These are phyloP conservation scores for Morone saxatilis DNA, from an alignment of 2,113 vertebrate species.

Conservation along the genomic window DNA sequence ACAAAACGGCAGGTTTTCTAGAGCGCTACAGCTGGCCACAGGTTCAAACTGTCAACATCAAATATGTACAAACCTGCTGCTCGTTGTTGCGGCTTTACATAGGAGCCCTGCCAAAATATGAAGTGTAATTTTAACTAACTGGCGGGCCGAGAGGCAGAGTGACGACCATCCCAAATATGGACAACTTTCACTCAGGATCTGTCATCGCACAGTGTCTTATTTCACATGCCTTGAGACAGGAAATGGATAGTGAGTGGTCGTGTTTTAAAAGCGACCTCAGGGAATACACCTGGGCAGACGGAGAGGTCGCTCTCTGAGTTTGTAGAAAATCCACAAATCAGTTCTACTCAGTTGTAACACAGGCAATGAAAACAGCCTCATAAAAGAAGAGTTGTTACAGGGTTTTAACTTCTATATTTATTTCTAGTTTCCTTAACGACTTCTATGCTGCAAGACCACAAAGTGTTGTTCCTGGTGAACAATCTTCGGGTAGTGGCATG, in stretches of 20 bases:
- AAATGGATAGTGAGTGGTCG: slow-evolving; percentile 27
- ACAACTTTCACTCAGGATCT: slow-evolving; percentile 22
- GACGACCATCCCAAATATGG: slow-evolving; percentile 15
- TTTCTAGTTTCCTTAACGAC: background rate
- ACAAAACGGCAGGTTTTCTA: slow-evolving; percentile 64
- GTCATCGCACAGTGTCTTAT: slow-evolving; percentile 34
- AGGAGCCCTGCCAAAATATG: slow-evolving; percentile 24
- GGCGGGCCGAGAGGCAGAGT: background rate
- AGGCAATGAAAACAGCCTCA: background rate
- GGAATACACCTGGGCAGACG: slow-evolving; percentile 41
- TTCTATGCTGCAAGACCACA: background rate
- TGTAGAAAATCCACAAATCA: slow-evolving; percentile 16
- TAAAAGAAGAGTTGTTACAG: background rate
- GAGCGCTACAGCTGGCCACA: slow-evolving; percentile 70
- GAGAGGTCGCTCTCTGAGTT: slow-evolving; percentile 3
- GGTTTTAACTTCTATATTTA: background rate
- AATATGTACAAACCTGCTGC: slow-evolving; percentile 49
- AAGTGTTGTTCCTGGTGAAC: background rate
- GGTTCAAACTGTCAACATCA: slow-evolving; percentile 79
- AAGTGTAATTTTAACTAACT: slow-evolving; percentile 46
- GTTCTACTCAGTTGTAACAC: slow-evolving; percentile 1
- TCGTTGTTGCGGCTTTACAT: slow-evolving; percentile 71
- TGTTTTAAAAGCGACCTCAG: slow-evolving; percentile 40
- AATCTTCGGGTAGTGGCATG: background rate
- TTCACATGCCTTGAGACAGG: slow-evolving; percentile 38